These are phyloP conservation scores for Apis cerana DNA, from an alignment of 1,140 invertebrate genomes.

Conservation along the genomic window DNA sequence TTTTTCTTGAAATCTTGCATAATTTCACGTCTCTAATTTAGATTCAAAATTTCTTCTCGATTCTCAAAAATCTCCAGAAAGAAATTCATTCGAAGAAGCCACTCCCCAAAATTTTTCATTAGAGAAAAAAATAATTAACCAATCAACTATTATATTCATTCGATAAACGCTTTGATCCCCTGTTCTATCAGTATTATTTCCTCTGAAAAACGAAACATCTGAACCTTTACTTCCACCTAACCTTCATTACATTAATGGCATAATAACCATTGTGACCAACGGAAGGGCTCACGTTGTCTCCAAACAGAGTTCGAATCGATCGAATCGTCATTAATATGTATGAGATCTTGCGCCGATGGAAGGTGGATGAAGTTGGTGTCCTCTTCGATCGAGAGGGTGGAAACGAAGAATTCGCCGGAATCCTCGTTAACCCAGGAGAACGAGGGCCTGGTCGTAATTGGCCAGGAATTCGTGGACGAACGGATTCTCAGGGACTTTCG, in stretches of 20 bases:
- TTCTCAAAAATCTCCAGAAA: too few species aligned
- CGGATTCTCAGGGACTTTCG: conserved; percentile 51
- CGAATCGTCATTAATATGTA: conserved; percentile 77
- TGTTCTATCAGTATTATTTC: conserved; percentile 54
- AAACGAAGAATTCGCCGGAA: conserved; percentile 42
- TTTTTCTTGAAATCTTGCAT: too few species aligned
- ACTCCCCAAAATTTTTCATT: too few species aligned
- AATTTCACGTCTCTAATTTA: too few species aligned
- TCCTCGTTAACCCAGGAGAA: conserved; percentile 8
- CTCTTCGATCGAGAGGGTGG: too few species aligned
- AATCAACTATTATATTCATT: too few species aligned
- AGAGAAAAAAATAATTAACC: too few species aligned
- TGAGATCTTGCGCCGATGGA: conserved; percentile 71
- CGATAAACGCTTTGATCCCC: not conserved
- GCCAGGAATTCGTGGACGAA: conserved; percentile 55
- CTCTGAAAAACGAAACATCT: conserved; percentile 24
- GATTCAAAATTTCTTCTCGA: too few species aligned
- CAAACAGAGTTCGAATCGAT: conserved; percentile 74
- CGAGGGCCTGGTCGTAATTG: conserved; percentile 60
- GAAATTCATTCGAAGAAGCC: too few species aligned
- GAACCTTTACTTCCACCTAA: conserved; percentile 67
- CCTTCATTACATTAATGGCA: conserved; percentile 79
- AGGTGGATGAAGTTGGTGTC: not conserved
- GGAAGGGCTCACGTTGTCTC: conserved; percentile 73
- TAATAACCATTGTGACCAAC: conserved; percentile 77